Conservation (phyloP, 1,140 invertebrate species). For the Mya arenaria region DNA sequence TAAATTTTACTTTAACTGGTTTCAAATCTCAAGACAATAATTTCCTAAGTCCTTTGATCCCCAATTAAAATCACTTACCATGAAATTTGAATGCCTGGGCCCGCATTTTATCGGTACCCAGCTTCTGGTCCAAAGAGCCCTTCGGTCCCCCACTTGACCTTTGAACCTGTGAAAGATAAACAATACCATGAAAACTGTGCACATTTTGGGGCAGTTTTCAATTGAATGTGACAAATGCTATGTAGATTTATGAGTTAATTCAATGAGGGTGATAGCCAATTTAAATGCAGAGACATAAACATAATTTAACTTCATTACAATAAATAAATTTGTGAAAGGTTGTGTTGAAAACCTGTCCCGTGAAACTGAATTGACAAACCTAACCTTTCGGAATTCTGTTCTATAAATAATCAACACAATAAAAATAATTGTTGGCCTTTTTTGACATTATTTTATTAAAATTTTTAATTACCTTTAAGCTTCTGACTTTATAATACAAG, state of each 20-base stretch:
- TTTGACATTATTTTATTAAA: no score
- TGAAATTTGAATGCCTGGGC: constrained; percentile 40
- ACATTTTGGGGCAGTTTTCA: constrained; percentile 30
- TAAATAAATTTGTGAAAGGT: constrained; percentile 38
- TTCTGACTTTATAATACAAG: no score
- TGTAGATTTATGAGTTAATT: constrained; percentile 29
- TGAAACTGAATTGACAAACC: no score
- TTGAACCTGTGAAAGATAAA: constrained; percentile 17
- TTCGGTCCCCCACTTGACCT: constrained; percentile 16
- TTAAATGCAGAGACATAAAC: constrained; percentile 47
- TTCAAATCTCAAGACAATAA: constrained; percentile 5
- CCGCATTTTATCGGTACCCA: constrained; percentile 34
- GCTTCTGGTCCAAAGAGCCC: background rate
- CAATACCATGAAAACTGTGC: constrained; percentile 3
- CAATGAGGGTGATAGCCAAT: constrained; percentile 19
- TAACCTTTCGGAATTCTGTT: no score
- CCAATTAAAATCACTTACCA: constrained; percentile 36
- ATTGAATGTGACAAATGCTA: constrained; percentile 52
- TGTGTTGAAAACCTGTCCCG: no score
- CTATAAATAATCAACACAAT: no score
- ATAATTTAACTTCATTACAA: constrained; percentile 5
- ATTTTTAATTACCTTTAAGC: no score
- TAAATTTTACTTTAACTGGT: background rate
- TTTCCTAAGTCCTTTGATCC: constrained; percentile 31
- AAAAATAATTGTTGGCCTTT: no score